phyloP scores from a whole-genome alignment of 2,888 invertebrate species.

The Drosophila lacicola region DNA sequence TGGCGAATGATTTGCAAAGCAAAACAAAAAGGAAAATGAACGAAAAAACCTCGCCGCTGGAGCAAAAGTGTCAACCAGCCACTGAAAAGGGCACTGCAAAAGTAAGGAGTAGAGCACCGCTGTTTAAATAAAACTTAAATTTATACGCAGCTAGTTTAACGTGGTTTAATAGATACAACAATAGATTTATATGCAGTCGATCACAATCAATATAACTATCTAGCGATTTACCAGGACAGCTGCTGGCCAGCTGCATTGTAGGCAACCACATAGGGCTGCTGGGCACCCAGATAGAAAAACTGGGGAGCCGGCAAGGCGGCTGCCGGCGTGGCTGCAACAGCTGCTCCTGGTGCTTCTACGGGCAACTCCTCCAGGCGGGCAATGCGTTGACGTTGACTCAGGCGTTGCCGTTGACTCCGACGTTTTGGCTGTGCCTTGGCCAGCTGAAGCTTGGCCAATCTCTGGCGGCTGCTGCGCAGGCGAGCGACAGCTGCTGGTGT shows the following conservation, averaged over 20 bases:
- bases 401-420: conserved; percentile 34
- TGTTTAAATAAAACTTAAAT: not conserved
- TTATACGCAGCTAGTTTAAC: conserved; percentile 14
- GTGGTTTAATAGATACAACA: conserved; percentile 37
- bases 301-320: conserved; percentile 47
- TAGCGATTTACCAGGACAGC: conserved; percentile 62
- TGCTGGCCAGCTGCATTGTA: conserved; percentile 66
- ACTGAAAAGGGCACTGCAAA: conserved; percentile 2
- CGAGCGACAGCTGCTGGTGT: conserved; percentile 58
- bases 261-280: conserved; percentile 68
- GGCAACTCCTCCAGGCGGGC: conserved; percentile 69
- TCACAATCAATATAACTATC: conserved; percentile 25
- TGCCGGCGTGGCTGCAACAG: conserved; percentile 39
- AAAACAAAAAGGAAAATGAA: not conserved
- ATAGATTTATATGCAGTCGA: not conserved
- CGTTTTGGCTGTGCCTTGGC: conserved; percentile 44
- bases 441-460: conserved; percentile 57
- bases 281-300: conserved; percentile 67
- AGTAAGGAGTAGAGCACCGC: not conserved
- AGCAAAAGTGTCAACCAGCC: conserved; percentile 19
- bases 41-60: conserved; percentile 9
- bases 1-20: conserved; percentile 49
- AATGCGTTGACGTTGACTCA: conserved; percentile 37
- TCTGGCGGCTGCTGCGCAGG: conserved; percentile 53
- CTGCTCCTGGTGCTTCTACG: conserved; percentile 35